These are phyloP conservation scores for Solenopsis invicta DNA, from an alignment of 1,140 invertebrate species.

Conservation along the genomic window DNA sequence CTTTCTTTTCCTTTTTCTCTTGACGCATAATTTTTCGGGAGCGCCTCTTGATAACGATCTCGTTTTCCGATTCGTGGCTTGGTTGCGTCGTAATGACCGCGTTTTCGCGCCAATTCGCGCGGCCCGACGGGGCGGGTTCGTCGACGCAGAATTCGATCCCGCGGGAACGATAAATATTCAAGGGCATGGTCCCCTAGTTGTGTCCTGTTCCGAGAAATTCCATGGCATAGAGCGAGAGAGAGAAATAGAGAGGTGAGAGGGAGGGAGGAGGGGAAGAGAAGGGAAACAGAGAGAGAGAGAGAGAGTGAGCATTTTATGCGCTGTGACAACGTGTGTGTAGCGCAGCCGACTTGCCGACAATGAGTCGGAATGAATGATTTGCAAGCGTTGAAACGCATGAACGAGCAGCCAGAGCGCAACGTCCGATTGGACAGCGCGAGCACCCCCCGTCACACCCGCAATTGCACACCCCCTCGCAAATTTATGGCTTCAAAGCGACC, in stretches of 20 bases:
- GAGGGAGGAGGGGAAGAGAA: neutral
- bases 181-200: constrained; percentile 57
- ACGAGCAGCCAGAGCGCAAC: constrained; percentile 76
- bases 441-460: constrained; percentile 59
- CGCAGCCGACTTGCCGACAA: constrained; percentile 72
- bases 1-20: neutral
- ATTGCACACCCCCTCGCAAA: constrained; percentile 66
- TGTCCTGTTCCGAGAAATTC: constrained; percentile 69
- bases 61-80: constrained; percentile 60
- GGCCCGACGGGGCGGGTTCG: constrained; percentile 68
- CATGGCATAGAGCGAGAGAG: constrained; percentile 29
- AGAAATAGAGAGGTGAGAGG: no score
- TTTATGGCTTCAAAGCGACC: constrained; percentile 76
- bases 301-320: constrained; percentile 51
- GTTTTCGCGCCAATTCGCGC: constrained; percentile 65
- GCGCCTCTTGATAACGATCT: constrained; percentile 41
- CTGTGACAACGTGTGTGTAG: constrained; percentile 68
- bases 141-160: constrained; percentile 71
- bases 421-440: constrained; percentile 72
- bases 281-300: neutral
- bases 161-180: constrained; percentile 76
- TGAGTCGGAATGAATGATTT: constrained; percentile 81
- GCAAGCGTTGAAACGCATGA: constrained; percentile 80
- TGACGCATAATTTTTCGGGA: constrained; percentile 17
- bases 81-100: constrained; percentile 61